Evolutionary conservation across 2,888 invertebrate genomes (phyloP), one percentile per base, ranked within the genome.

Genomic region (Tanaodytes sp.): DNA sequence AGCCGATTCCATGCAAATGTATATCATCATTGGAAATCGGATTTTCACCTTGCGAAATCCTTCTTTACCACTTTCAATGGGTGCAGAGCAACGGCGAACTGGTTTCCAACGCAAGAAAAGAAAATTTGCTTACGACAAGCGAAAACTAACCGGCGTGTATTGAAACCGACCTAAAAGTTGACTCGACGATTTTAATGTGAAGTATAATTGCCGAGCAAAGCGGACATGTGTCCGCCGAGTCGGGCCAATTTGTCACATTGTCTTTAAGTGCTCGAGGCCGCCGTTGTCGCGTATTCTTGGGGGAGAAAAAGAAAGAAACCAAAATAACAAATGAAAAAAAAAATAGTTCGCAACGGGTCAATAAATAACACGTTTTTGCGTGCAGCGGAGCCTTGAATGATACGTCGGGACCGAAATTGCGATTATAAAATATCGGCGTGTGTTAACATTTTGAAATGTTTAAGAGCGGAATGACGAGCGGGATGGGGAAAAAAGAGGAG

Each of bases 331-430:
- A 27, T 23, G 4, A n/a, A n/a, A 16, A 27, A 58, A 46, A 68
- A 68, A 68, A 68, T 49, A 19, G 55, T 51, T 36, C 33, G 43
- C 23, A 62, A 55, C 62, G 27, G 48, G 57, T 57, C 68, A 58
- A 68, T 68, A 62, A 68, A 68, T 68, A 57, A 68, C 62, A 30
- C 58, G 37, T 63, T 68, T 68, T 63, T 68, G 46, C 30, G 9
- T 31, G 30, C 31, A 23, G 30, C 30, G 12, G 27, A 36, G 30
- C 62, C 55, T 67, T 67, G 62, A 57, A 67, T 57, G 61, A 57
- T 62, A 48, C 54, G 57, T 43, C 42, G 20, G 15, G 31, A 49
- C 31, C 49, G 61, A 49, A 51, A 39, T 49, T 61, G 51, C 61
- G 46, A 67, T 57, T 67, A 67, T 59, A 67, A 61, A 61, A 61